Conservation (phyloP, 2,797 vertebrate species). For the Mormyrops boulengeri region DNA sequence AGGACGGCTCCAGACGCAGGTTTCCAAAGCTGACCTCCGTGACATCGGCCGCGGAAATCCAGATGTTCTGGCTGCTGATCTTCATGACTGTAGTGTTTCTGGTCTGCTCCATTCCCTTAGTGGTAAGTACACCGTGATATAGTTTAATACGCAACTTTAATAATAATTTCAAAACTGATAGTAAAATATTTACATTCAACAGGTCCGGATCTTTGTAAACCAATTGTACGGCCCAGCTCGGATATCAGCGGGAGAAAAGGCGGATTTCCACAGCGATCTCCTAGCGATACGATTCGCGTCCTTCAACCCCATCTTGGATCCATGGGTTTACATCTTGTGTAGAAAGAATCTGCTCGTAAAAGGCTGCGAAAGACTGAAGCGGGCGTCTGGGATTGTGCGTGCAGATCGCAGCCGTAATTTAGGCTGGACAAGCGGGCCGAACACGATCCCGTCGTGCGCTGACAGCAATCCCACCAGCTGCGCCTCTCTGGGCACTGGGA, state of each 20-base stretch:
- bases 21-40: conserved; percentile 57
- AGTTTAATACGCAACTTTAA: neutral
- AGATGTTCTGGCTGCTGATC: conserved; percentile 71
- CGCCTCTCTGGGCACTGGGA: conserved; percentile 54
- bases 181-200: conserved; percentile 18
- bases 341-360: conserved; percentile 64
- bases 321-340: conserved; percentile 74
- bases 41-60: conserved; percentile 65
- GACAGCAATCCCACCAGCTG: conserved; percentile 65
- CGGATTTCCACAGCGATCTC: conserved; percentile 60
- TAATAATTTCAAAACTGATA: neutral
- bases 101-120: conserved; percentile 69
- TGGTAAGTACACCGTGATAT: conserved; percentile 51
- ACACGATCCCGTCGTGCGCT: conserved; percentile 51
- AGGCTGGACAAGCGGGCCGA: conserved; percentile 50
- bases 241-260: conserved; percentile 54
- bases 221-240: conserved; percentile 61
- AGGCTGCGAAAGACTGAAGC: conserved; percentile 58
- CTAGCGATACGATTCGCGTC: conserved; percentile 71
- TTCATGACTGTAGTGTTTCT: conserved; percentile 72
- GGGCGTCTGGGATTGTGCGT: conserved; percentile 33
- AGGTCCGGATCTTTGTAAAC: conserved; percentile 72
- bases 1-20: conserved; percentile 52
- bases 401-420: conserved; percentile 23
- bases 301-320: conserved; percentile 72